These are phyloP conservation scores for Coilia nasus DNA, from an alignment of 2,797 vertebrate species.

Conservation along the genomic window DNA sequence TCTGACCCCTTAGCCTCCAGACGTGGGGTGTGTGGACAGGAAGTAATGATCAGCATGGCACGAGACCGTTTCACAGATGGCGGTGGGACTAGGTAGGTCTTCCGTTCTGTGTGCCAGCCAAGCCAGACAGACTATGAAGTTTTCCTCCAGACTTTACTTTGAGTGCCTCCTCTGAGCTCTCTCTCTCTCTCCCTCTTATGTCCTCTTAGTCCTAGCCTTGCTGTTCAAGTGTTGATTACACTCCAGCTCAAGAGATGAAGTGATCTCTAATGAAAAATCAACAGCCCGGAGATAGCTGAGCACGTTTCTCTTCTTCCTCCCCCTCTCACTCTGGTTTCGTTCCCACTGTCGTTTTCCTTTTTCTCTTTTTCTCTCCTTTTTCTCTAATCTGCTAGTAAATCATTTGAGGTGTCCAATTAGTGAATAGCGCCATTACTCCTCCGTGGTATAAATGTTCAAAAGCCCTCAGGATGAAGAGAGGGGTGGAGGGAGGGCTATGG, in stretches of 20 bases:
- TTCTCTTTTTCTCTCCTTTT: background rate
- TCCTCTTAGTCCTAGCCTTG: background rate
- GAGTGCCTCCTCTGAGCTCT: background rate
- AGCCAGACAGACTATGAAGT: background rate
- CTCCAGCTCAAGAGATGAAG: background rate
- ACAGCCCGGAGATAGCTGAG: conserved; percentile 2
- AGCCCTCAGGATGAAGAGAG: background rate
- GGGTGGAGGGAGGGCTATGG: background rate
- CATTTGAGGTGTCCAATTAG: conserved; percentile 31
- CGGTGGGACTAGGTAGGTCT: conserved; percentile 29
- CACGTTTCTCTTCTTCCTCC: background rate
- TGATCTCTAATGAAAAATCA: background rate
- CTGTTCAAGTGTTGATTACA: background rate
- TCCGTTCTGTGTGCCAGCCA: conserved; percentile 21
- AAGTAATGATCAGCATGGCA: conserved; percentile 15
- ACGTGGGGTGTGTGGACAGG: background rate
- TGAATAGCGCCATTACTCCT: conserved; percentile 1
- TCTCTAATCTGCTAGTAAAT: conserved; percentile 25
- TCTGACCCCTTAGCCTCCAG: background rate
- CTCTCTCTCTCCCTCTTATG: background rate
- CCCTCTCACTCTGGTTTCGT: background rate
- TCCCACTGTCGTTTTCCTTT: background rate
- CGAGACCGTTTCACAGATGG: conserved; percentile 40
- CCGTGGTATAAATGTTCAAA: conserved; percentile 30
- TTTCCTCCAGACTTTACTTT: conserved; percentile 12